Conservation (phyloP, 2,888 invertebrate genomes). For the Amblyjoppa proteus region DNA sequence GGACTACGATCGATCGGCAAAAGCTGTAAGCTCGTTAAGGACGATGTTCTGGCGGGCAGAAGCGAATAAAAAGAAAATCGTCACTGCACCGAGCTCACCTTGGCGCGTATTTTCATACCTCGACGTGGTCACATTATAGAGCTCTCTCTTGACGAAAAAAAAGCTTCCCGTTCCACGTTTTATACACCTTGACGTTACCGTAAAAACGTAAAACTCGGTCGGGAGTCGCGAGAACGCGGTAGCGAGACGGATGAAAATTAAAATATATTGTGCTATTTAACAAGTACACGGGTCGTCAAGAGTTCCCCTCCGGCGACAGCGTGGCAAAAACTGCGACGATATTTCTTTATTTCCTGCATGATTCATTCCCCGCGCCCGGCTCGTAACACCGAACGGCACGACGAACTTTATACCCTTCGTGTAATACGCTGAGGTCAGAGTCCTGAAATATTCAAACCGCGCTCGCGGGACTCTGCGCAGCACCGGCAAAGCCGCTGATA, state of each 20-base stretch:
- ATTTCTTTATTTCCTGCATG: conserved; percentile 43
- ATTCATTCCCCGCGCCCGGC: conserved; percentile 24
- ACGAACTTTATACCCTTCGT: conserved; percentile 30
- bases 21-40: conserved; percentile 54
- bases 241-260: conserved; percentile 21
- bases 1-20: conserved; percentile 55
- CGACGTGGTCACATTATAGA: neutral
- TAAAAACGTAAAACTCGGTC: neutral
- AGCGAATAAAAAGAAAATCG: conserved; percentile 26
- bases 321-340: conserved; percentile 28
- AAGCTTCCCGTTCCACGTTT: conserved; percentile 4
- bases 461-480: conserved; percentile 46
- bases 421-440: conserved; percentile 61
- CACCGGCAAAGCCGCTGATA: conserved; percentile 26
- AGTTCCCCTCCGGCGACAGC: neutral
- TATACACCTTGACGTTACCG: conserved; percentile 3
- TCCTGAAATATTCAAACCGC: conserved; percentile 65
- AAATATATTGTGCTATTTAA: conserved; percentile 43
- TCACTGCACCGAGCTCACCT: neutral
- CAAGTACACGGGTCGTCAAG: neutral
- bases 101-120: neutral
- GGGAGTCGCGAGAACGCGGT: neutral
- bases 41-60: neutral
- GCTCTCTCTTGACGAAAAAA: neutral
- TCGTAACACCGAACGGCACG: neutral